These are phyloP conservation scores for Cataglyphis albicans DNA, from an alignment of 2,888 invertebrate species.

Conservation along the genomic window DNA sequence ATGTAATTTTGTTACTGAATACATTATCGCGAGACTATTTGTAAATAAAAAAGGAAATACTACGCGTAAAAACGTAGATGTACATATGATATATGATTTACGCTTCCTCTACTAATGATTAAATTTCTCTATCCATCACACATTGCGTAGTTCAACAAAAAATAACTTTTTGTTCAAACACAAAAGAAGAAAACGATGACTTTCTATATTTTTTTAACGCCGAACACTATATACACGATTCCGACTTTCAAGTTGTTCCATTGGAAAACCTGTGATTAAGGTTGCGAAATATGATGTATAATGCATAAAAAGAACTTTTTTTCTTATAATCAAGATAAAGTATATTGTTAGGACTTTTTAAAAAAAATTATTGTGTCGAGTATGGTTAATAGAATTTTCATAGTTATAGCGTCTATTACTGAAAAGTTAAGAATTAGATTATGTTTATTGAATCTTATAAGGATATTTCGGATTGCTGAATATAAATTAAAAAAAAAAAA, in stretches of 20 bases:
- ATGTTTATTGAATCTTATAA: neutral
- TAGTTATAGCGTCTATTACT: neutral
- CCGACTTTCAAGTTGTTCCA: too few species aligned
- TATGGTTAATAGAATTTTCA: neutral
- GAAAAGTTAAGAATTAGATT: neutral
- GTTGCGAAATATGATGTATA: neutral
- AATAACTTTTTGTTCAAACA: neutral
- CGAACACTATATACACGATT: neutral
- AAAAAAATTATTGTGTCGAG: neutral
- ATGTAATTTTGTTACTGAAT: conserved; percentile 84
- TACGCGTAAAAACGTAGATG: conserved; percentile 50
- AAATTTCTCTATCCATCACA: conserved; percentile 4
- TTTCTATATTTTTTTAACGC: neutral
- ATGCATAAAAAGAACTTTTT: neutral
- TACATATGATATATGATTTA: neutral
- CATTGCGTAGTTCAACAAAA: neutral
- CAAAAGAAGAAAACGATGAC: neutral
- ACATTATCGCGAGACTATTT: conserved; percentile 82
- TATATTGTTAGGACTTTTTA: neutral
- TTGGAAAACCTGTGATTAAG: neutral
- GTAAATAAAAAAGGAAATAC: conserved; percentile 82
- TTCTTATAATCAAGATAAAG: neutral
- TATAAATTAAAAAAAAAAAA: neutral
- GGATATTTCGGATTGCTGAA: neutral
- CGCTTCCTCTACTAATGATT: neutral